These are phyloP conservation scores for Tyria jacobaeae DNA, from an alignment of 2,888 invertebrate species.

Conservation along the genomic window DNA sequence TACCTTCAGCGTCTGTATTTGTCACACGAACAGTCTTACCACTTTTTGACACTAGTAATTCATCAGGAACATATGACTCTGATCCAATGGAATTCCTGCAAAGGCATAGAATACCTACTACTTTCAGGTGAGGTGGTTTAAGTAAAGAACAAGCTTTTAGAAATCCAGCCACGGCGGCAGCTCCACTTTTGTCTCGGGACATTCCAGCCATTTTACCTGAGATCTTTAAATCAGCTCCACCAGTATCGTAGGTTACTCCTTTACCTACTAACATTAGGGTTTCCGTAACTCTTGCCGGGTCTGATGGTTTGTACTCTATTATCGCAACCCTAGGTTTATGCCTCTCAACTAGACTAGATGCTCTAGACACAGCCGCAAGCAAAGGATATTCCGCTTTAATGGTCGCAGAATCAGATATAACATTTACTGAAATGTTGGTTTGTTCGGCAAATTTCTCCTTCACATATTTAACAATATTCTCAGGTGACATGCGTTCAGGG, in stretches of 20 bases:
- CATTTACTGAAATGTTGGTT: slow-evolving; percentile 87
- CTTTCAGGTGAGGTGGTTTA: slow-evolving; percentile 91
- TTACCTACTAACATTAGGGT: slow-evolving; percentile 95
- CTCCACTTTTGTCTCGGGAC: slow-evolving; percentile 96
- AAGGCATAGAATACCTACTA: slow-evolving; percentile 92
- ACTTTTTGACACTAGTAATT: slow-evolving; percentile 92
- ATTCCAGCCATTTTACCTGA: slow-evolving; percentile 92
- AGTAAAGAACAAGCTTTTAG: slow-evolving; percentile 91
- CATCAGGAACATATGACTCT: slow-evolving; percentile 94
- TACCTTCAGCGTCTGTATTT: slow-evolving; percentile 97
- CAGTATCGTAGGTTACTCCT: slow-evolving; percentile 94
- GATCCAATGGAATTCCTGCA: slow-evolving; percentile 95
- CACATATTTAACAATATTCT: slow-evolving; percentile 92
- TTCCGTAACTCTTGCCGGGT: slow-evolving; percentile 82
- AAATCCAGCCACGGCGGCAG: slow-evolving; percentile 95
- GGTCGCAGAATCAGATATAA: slow-evolving; percentile 87
- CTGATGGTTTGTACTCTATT: slow-evolving; percentile 89
- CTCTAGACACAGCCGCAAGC: slow-evolving; percentile 91
- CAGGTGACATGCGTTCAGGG: slow-evolving; percentile 96
- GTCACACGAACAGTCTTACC: slow-evolving; percentile 93
- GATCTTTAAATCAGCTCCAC: slow-evolving; percentile 92
- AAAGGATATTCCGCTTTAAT: slow-evolving; percentile 92
- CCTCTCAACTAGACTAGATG: slow-evolving; percentile 89
- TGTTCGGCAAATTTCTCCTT: slow-evolving; percentile 86
- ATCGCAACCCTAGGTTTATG: slow-evolving; percentile 88